A percentile compares a stretch with the other conserved stretches of the same genome.
Evolutionary conservation across 2,888 invertebrate genomes (phyloP).

Genomic region (Digitonthophagus gazella): DNA sequence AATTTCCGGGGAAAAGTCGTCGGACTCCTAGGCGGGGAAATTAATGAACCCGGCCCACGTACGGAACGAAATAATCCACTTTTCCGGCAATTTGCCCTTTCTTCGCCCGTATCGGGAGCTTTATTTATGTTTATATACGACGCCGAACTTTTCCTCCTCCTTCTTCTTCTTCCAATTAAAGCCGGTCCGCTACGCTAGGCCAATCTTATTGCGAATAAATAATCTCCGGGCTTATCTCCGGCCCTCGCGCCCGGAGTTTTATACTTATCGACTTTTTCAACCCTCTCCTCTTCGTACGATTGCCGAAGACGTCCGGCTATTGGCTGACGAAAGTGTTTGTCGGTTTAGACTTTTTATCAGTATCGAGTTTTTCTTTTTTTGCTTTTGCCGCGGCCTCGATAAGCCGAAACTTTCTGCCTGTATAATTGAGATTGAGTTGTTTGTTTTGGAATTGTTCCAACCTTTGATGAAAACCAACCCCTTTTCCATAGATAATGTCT

Average conservation of each 20-base stretch:
- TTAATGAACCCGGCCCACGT: slow-evolving; percentile 53
- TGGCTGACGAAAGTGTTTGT: neutral
- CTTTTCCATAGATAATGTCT: neutral
- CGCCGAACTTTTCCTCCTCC: slow-evolving; percentile 3
- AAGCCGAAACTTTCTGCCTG: neutral
- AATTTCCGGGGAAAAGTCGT: slow-evolving; percentile 32
- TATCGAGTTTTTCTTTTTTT: neutral
- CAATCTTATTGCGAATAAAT: slow-evolving; percentile 15
- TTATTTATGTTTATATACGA: slow-evolving; percentile 16
- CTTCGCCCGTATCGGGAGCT: slow-evolving; percentile 12
- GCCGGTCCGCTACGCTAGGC: slow-evolving; percentile 5
- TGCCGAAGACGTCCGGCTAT: neutral
- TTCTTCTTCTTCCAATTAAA: slow-evolving; percentile 10
- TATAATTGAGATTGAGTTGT: neutral
- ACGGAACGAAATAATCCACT: slow-evolving; percentile 51
- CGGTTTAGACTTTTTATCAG: neutral
- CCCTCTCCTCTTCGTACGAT: neutral
- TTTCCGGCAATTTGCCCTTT: slow-evolving; percentile 50
- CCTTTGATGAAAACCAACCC: neutral
- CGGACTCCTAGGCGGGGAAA: slow-evolving; percentile 37
- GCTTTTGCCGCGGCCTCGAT: neutral
- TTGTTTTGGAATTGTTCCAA: neutral
- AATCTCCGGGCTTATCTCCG: slow-evolving; percentile 13
- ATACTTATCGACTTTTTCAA: slow-evolving; percentile 2
- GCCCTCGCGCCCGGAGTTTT: slow-evolving; percentile 8